These are phyloP conservation scores for Coregonus sp. DNA, from an alignment of 2,797 vertebrate genomes.

Conservation along the genomic window DNA sequence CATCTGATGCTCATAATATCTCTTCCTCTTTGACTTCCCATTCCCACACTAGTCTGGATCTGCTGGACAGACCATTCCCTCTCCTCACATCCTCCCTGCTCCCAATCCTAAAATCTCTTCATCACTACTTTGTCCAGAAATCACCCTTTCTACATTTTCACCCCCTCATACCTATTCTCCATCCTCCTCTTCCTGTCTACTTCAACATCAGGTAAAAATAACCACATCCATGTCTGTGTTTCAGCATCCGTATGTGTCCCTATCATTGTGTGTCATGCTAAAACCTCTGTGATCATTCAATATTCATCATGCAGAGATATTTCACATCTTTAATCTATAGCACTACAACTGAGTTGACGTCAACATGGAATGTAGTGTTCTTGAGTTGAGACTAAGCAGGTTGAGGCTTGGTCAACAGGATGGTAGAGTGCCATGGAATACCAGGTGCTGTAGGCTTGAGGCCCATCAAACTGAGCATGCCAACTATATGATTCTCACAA, in stretches of 20 bases:
- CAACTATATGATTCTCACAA: neutral
- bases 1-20: neutral
- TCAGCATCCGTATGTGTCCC: neutral
- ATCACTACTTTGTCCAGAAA: constrained; percentile 64
- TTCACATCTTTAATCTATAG: neutral
- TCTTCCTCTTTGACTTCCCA: neutral
- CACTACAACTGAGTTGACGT: neutral
- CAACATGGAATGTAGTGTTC: neutral
- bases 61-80: constrained; percentile 64
- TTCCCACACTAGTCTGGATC: constrained; percentile 50
- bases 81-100: constrained; percentile 67
- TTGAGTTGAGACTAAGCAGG: neutral
- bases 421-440: neutral
- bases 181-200: constrained; percentile 8
- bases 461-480: neutral
- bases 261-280: constrained; percentile 2
- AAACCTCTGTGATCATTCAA: neutral
- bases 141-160: constrained; percentile 65
- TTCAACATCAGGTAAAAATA: constrained; percentile 19
- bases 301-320: neutral
- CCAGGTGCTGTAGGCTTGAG: neutral
- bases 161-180: constrained; percentile 38
- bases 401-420: neutral
- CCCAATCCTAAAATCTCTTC: constrained; percentile 66
- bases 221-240: neutral